These are phyloP conservation scores for Nycteola revayana DNA, from an alignment of 2,888 invertebrate species.

Conservation along the genomic window DNA sequence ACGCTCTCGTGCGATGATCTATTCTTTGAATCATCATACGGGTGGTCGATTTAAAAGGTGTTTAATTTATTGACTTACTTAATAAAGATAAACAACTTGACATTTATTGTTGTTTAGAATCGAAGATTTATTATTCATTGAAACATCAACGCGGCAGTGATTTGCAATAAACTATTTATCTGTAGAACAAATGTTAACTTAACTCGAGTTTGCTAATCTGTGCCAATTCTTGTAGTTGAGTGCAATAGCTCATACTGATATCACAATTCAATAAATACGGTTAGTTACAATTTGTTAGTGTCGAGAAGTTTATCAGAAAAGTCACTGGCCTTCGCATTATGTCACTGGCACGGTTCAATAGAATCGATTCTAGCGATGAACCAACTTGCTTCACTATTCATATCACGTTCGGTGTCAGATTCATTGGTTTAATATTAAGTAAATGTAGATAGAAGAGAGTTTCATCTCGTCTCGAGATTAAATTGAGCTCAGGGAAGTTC, in stretches of 20 bases:
- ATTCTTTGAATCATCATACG: slow-evolving; percentile 48
- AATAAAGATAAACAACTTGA: slow-evolving; percentile 24
- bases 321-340: slow-evolving; percentile 48
- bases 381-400: slow-evolving; percentile 21
- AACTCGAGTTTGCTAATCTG: slow-evolving; percentile 21
- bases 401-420: slow-evolving; percentile 13
- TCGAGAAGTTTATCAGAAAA: slow-evolving; percentile 34
- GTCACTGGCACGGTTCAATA: slow-evolving; percentile 40
- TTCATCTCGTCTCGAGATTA: slow-evolving; percentile 17
- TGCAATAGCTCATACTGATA: slow-evolving; percentile 37
- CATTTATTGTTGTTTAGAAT: slow-evolving; percentile 24
- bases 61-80: slow-evolving; percentile 40
- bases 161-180: slow-evolving; percentile 30
- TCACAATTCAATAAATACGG: slow-evolving; percentile 51
- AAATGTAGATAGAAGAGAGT: slow-evolving; percentile 9
- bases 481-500: slow-evolving; percentile 18
- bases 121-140: slow-evolving; percentile 33
- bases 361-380: slow-evolving; percentile 16
- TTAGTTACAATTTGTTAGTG: slow-evolving; percentile 41
- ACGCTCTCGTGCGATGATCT: slow-evolving; percentile 43
- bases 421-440: slow-evolving; percentile 21
- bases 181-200: slow-evolving; percentile 18
- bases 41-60: slow-evolving; percentile 57
- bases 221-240: slow-evolving; percentile 20
- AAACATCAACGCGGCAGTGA: slow-evolving; percentile 17